Evolutionary conservation across 2,888 invertebrate genomes (phyloP), one percentile per base, ranked within the genome.

Genomic region (Phasia obesa): DNA sequence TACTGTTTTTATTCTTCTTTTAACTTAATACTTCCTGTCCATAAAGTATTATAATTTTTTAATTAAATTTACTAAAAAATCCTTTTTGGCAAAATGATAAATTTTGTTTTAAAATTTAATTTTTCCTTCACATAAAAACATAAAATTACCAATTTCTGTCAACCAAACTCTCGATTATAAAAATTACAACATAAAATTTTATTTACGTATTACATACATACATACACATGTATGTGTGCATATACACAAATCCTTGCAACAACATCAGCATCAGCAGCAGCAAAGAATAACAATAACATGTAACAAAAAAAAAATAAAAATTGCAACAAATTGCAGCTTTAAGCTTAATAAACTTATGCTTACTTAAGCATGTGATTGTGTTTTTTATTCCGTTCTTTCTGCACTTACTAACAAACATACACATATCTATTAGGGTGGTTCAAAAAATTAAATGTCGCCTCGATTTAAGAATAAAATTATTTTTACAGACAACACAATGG

Each of bases 311-410:
- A 17, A 64, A 47, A 67, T 23, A 70, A 79, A 88, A 89, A 87
- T 87, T 88, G 88, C 88, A 89, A 89, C 89, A 88, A 88, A 89
- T 88, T 88, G 89, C 88, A 84, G 84, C 80, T 82, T 82, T 80
- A 84, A 81, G 81, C 85, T 85, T 81, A 77, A 76, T 81, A 81
- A 89, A 88, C 88, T 89, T 88, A 87, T 89, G 89, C 88, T 89
- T 86, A 86, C 88, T 88, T 88, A 87, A 89, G 88, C 88, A 87
- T 88, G 84, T 89, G 88, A 88, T 88, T 88, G 87, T 89, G 86
- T 86, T 84, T 85, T 80, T 83, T 83, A 77, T 79, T 83, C 27
- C 57, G 42, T 67, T 35, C 47, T 67, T 69, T 81, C 53, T 51
- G 21, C 80, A 55, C 67, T 47, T 31, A 27, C 55, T 59, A 42